Evolutionary conservation across 2,113 vertebrate species (phyloP).

Genomic region (Pollimyrus isidori): DNA sequence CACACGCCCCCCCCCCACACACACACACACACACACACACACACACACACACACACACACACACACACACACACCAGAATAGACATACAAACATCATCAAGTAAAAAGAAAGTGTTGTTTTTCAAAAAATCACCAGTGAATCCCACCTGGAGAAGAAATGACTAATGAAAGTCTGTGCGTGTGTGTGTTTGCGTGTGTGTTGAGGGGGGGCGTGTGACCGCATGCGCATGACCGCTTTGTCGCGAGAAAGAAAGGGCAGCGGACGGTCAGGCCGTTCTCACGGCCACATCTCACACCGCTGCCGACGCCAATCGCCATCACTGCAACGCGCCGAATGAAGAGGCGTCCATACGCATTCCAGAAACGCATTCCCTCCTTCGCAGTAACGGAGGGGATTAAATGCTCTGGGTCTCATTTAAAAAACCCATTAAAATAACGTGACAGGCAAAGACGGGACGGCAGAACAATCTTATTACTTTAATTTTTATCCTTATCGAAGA

Average conservation of each 20-base stretch:
- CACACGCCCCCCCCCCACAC: too few species aligned
- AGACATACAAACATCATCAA: background rate
- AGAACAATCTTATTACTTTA: conserved; percentile 16
- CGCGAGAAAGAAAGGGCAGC: background rate
- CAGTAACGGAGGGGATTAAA: conserved; percentile 8
- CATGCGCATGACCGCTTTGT: background rate
- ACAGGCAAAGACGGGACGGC: background rate
- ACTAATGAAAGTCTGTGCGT: background rate
- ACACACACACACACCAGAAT: background rate
- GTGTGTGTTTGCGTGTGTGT: too few species aligned
- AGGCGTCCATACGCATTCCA: background rate
- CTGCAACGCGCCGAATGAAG: background rate
- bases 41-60: background rate
- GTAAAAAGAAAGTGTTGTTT: background rate
- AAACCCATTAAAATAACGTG: conserved; percentile 21
- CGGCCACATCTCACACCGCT: background rate
- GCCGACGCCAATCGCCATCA: background rate
- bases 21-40: background rate
- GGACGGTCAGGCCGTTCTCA: background rate
- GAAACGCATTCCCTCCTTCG: background rate
- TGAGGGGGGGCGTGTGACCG: too few species aligned
- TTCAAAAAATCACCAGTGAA: background rate
- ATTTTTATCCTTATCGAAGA: conserved; percentile 5
- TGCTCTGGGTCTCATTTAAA: background rate
- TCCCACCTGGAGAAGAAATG: background rate